Evolutionary conservation across 1,140 invertebrate genomes (phyloP).

Genomic region (Eriocheir sinensis): DNA sequence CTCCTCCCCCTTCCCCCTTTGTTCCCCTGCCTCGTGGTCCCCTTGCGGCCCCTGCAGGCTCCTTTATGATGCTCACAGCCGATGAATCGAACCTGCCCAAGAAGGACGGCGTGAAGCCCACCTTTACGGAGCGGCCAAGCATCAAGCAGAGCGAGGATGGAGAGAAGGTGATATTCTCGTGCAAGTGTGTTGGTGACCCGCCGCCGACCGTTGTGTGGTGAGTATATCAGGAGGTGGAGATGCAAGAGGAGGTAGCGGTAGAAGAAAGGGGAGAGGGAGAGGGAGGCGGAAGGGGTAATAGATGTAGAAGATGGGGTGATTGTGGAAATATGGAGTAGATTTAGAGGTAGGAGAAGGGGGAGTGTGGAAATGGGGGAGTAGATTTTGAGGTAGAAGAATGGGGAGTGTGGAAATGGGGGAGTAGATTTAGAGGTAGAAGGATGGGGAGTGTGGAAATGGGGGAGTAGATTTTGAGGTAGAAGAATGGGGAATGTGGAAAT

Average conservation of each 20-base stretch:
- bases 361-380: too few species aligned
- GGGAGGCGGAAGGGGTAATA: too few species aligned
- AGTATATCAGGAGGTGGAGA: constrained; percentile 82
- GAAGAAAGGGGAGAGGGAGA: background rate
- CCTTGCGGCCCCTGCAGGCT: constrained; percentile 70
- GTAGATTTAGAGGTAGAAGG: too few species aligned
- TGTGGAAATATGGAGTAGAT: background rate
- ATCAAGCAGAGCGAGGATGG: constrained; percentile 97
- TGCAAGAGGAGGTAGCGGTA: too few species aligned
- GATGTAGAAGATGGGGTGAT: too few species aligned
- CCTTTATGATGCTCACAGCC: constrained; percentile 85
- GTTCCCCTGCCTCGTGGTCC: background rate
- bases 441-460: too few species aligned
- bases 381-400: too few species aligned
- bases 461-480: too few species aligned
- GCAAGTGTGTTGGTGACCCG: constrained; percentile 96
- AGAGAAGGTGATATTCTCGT: constrained; percentile 96
- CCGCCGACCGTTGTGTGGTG: constrained; percentile 96
- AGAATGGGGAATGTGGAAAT: too few species aligned
- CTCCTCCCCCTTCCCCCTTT: background rate
- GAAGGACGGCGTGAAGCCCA: constrained; percentile 93
- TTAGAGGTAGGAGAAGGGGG: background rate
- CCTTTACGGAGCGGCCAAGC: constrained; percentile 97
- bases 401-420: too few species aligned
- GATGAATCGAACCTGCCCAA: constrained; percentile 94